These are phyloP conservation scores for Callospermophilus lateralis DNA, from an alignment of 2,113 vertebrate genomes.

Conservation along the genomic window DNA sequence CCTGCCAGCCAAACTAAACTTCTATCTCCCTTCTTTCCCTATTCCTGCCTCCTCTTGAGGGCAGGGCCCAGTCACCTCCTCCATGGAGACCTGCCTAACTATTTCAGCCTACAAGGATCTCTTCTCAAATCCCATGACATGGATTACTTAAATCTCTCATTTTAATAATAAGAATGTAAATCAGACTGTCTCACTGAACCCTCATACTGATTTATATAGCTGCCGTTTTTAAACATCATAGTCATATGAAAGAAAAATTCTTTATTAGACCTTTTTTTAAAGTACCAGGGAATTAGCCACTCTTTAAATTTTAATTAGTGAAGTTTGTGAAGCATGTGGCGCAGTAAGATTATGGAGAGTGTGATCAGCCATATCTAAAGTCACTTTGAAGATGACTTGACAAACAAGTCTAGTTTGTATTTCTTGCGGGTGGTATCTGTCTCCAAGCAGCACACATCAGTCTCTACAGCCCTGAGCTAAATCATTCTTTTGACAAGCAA, in stretches of 20 bases:
- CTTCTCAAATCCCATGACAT: neutral
- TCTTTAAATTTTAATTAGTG: conserved; percentile 43
- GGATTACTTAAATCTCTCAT: neutral
- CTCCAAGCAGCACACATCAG: conserved; percentile 9
- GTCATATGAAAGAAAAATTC: neutral
- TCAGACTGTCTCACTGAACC: neutral
- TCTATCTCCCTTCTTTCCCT: neutral
- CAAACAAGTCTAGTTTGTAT: conserved; percentile 12
- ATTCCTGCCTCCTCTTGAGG: neutral
- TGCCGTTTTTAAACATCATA: neutral
- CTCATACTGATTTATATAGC: neutral
- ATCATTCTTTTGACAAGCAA: conserved; percentile 4
- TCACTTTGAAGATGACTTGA: neutral
- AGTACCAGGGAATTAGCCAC: neutral
- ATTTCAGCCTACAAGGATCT: neutral
- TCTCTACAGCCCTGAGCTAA: neutral
- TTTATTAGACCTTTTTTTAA: neutral
- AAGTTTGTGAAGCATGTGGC: neutral
- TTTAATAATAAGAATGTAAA: neutral
- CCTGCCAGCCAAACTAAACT: neutral
- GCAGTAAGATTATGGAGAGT: neutral
- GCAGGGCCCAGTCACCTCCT: neutral
- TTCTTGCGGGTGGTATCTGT: neutral
- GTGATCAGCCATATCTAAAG: neutral
- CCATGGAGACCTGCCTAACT: neutral